Evolutionary conservation across 2,888 invertebrate genomes (phyloP), one percentile per base, ranked within the genome.

Genomic region (Leucoma salicis): DNA sequence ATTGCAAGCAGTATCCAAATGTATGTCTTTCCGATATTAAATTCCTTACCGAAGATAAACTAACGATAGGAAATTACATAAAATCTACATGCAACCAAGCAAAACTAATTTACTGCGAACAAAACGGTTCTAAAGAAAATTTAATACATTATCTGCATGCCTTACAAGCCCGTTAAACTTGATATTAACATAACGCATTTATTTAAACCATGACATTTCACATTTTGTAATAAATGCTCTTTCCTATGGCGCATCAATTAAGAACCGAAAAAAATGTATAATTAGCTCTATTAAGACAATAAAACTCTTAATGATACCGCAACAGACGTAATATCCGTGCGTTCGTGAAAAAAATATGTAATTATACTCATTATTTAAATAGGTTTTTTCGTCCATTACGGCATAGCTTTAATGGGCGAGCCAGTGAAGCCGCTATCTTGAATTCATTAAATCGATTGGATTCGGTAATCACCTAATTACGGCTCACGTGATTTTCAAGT

Each of bases 231-330:
- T 80, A 87, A 89, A 87, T 82, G 84, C 82, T 81, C 76, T 86
- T 78, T 82, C 84, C 81, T 76, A 80, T 82, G 69, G 78, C 78
- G 83, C 85, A 81, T 88, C 88, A 87, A 88, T 88, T 87, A 87
- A 82, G 75, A 74, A 70, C 85, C 88, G 85, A 87, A 87, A 89
- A 86, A 88, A 88, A 88, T 85, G 77, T 86, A 85, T 88, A 89
- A 89, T 89, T 87, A 89, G 85, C 71, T 84, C 83, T 86, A 88
- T 89, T 87, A 88, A 89, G 85, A 89, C 88, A 88, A 88, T 89
- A 89, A 89, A 89, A 86, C 73, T 85, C 84, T 86, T 89, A 87
- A 89, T 88, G 88, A 89, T 85, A 84, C 87, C 82, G 84, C 86
- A 83, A 82, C 85, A 84, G 77, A 68, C 77, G 83, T 85, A 82